Conservation (phyloP, 2,888 invertebrate genomes). For the Patella caerulea region DNA sequence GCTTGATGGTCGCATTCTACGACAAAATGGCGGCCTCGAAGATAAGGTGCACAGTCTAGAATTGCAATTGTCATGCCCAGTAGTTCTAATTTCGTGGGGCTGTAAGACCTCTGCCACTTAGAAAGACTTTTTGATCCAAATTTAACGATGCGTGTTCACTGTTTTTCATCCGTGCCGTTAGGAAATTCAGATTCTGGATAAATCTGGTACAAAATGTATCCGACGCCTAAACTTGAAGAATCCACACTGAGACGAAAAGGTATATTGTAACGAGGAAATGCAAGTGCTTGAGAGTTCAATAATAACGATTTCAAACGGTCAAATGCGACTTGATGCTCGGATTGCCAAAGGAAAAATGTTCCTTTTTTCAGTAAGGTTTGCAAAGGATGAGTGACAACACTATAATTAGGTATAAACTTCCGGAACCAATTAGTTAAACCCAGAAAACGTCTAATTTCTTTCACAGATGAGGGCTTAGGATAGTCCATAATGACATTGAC, state of each 20-base stretch:
- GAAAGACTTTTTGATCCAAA: conserved; percentile 7
- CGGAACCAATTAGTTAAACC: conserved; percentile 31
- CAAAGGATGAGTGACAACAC: conserved; percentile 20
- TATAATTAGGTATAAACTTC: conserved; percentile 30
- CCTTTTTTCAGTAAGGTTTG: conserved; percentile 17
- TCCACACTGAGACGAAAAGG: conserved; percentile 24
- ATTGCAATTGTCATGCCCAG: conserved; percentile 19
- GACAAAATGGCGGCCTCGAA: conserved; percentile 21
- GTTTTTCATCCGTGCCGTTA: too few relatives aligned
- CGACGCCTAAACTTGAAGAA: background rate
- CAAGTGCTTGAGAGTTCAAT: conserved; percentile 18
- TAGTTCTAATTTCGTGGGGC: conserved; percentile 23
- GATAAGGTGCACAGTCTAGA: conserved; percentile 23
- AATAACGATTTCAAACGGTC: conserved; percentile 1
- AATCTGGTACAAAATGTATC: background rate
- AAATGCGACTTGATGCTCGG: conserved; percentile 18
- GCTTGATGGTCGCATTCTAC: conserved; percentile 22
- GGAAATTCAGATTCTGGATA: background rate
- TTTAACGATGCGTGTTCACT: background rate
- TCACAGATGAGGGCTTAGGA: conserved; percentile 15
- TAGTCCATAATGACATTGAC: conserved; percentile 13
- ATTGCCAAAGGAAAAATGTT: conserved; percentile 20
- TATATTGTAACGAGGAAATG: conserved; percentile 24
- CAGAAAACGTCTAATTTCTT: conserved; percentile 29
- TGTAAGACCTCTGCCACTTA: conserved; percentile 11